Evolutionary conservation across 2,113 vertebrate species (phyloP), one percentile per base, ranked within the genome.

Genomic region (Ifrita kowaldi): DNA sequence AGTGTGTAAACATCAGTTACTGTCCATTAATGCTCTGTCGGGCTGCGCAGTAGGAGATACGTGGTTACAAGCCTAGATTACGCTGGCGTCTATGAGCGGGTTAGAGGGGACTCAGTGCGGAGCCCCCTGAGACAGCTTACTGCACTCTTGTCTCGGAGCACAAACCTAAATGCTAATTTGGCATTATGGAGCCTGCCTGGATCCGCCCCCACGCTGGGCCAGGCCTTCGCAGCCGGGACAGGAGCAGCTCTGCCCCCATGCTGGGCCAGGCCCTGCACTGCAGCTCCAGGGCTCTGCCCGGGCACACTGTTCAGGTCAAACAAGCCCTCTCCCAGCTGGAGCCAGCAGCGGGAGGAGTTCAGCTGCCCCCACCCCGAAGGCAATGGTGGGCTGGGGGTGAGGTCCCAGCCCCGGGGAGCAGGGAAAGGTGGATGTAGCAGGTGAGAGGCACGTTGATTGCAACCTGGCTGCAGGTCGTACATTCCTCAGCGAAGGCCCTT

Each of bases 81-180:
- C 21, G 20, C 94, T 92, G 94, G 93, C 93, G 18, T 53, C 96
- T 97, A 97, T 75, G 97, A 97, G 96, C 95, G 30, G 94, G 94
- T 95, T 93, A 90, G 92, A 87, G n/a, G 44, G 75, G 80, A 62
- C 89, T 42, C 89, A 1, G 80, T 44, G 1, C 17, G 23, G 64
- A 59, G 76, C 57, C 62, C 95, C 95, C 69, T 0, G 41, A 87
- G 94, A 95, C 85, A 84, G 96, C 59, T 93, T 65, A 67, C 86
- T 84, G 87, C 81, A n/a, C 94, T 63, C 80, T 83, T 83, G 89
- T 94, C 91, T 95, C 53, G 28, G 96, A 95, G 97, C 97, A 97
- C 96, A 91, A 97, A 96, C 96, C 98, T 98, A 98, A 96, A 96
- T 18, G 68, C 98, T 98, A 97, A 96, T 96, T 98, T 97, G 98